phyloP scores from a whole-genome alignment of 2,797 vertebrate species.

The Chiloscyllium punctatum region DNA sequence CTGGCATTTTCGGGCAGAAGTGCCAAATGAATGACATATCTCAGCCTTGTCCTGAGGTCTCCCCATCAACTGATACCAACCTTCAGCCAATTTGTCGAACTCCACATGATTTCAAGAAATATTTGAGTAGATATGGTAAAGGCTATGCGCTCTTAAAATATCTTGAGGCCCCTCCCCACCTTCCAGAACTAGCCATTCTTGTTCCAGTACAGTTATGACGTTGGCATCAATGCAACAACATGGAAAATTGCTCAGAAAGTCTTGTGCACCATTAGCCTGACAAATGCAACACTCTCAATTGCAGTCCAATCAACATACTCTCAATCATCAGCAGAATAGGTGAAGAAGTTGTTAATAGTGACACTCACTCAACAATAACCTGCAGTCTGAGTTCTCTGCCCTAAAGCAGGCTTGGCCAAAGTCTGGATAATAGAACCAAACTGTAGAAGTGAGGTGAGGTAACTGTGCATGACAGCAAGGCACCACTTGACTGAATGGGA shows the following conservation, averaged over 20 bases:
- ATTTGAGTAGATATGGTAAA: not conserved
- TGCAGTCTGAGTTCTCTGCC: not conserved
- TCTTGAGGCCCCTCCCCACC: too few relatives aligned
- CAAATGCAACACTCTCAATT: not conserved
- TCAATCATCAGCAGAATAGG: not conserved
- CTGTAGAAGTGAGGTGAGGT: not conserved
- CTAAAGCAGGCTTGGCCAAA: not conserved
- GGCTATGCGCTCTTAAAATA: not conserved
- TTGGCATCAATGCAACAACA: not conserved
- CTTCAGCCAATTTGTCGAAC: not conserved
- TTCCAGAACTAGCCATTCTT: not conserved
- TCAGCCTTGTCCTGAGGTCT: too few relatives aligned
- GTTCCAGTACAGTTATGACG: not conserved
- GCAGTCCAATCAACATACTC: not conserved
- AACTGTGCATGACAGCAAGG: not conserved
- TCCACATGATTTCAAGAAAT: not conserved
- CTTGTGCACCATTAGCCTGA: not conserved
- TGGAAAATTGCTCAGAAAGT: not conserved
- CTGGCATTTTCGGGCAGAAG: not conserved
- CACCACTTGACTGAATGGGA: not conserved
- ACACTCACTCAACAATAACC: too few relatives aligned
- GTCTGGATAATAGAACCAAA: not conserved
- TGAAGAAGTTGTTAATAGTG: not conserved
- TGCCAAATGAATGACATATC: too few relatives aligned
- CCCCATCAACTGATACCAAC: too few relatives aligned